Base-by-base conservation (phyloP, 2,797 vertebrate species). In the Peromyscus nudipes region DNA sequence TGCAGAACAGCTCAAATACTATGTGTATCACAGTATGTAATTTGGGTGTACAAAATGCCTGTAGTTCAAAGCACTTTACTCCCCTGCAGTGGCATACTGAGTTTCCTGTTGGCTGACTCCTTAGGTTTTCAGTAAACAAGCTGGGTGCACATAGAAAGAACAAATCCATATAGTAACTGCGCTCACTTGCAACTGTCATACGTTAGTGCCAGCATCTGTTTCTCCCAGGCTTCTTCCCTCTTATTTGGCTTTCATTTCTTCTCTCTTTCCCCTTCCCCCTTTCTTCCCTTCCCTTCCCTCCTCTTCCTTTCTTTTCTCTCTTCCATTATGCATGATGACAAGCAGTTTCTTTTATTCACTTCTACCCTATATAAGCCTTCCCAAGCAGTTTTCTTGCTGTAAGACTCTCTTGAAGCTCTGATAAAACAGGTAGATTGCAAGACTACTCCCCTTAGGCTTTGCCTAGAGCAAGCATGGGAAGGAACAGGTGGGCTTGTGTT, bases 61-160 rank as follows among this genome's bases (percentile, higher is more conserved):
- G 73, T 81, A 98, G 98, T 98, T 98, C 98, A 98, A 98, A 99
- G 96, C 81, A 92, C 98, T 98, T 98, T 69, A 43, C 97, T 98
- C 93, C 89, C 95, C 95, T 84, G 17, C 97, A 98, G 96, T 91
- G 96, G 97, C 96, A 96, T 97, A 95, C 97, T 94, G 84, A 97
- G 96, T 89, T 98, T 98, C 98, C 96, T 98, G 95, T 98, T 97
- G 97, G 80, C 96, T 96, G 79, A 16, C 62, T 98, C 49, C 82
- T 87, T 96, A 27, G 21, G 10, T 96, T 95, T 97, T 98, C 98
- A 93, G 97, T 98, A 98, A 98, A 92, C 55, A 98, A 94, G 46
- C 82, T 92, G 96, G 73, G 89, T 71, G 52, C 80, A 96, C 77
- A 93, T 46, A 93, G 40, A 93, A 97, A 93, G 40, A 93, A 97